Conservation (phyloP, 2,797 vertebrate genomes). For the Lagodon rhomboides region DNA sequence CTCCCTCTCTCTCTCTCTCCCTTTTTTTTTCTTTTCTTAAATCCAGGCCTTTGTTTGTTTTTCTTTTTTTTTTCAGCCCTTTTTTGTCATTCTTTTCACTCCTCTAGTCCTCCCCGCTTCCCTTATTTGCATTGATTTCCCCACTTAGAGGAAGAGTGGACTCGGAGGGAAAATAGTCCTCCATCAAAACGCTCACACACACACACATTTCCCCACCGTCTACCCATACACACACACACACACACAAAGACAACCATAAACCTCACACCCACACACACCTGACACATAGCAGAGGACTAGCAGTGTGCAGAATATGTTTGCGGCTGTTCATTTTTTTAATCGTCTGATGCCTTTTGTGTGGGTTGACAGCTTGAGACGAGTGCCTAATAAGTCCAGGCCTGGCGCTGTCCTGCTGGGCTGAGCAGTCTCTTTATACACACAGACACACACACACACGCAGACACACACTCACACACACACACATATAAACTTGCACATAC, state of each 20-base stretch:
- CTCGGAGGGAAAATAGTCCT: conserved; percentile 77
- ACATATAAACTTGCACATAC: conserved; percentile 3
- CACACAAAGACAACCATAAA: conserved; percentile 35
- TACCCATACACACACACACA: conserved; percentile 43
- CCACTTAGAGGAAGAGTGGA: conserved; percentile 80
- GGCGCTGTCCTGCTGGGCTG: conserved; percentile 83
- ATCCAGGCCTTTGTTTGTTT: conserved; percentile 75
- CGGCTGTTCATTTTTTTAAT: conserved; percentile 85
- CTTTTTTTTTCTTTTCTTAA: conserved; percentile 55
- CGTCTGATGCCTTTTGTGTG: conserved; percentile 85
- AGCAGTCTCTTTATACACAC: conserved; percentile 76
- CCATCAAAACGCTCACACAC: conserved; percentile 72
- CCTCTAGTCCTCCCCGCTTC: conserved; percentile 68
- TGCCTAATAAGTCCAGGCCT: conserved; percentile 86
- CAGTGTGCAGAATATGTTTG: conserved; percentile 79
- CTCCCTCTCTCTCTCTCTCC: conserved; percentile 13
- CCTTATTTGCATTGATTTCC: conserved; percentile 83
- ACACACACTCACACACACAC: conserved; percentile 21
- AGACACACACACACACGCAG: conserved; percentile 37
- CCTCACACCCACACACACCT: conserved; percentile 72
- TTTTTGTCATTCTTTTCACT: conserved; percentile 70
- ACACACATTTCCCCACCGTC: conserved; percentile 11
- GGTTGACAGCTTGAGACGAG: conserved; percentile 86
- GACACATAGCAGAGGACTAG: conserved; percentile 75
- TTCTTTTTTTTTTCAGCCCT: conserved; percentile 57